Evolutionary conservation across 2,113 vertebrate species (phyloP), one percentile per base, ranked within the genome.

Genomic region (Spermophilus dauricus): DNA sequence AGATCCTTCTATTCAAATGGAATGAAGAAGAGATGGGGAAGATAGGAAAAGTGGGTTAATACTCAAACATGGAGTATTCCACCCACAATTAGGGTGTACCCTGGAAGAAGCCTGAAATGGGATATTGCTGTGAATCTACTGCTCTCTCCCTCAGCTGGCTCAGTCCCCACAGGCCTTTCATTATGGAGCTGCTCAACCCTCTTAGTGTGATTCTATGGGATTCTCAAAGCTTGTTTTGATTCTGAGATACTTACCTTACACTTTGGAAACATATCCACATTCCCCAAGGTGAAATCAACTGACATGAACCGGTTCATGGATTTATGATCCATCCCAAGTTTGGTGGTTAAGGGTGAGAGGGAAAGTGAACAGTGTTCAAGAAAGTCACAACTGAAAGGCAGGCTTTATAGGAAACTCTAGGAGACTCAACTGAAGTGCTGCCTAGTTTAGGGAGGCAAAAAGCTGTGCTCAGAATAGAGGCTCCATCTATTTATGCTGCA

Each of bases 181-280:
- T 42, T 61, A 67, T 24, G 4, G 75, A 70, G 8, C 4, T 86
- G 89, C 80, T 90, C 65, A 20, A 84, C 34, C 73, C 32, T 91
- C 39, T 45, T 72, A 34, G 18, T 42, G 24, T 91, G 16, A 91
- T 39, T 53, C 42, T 75, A n/a, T 48, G 65, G 20, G 5, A 90
- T 95, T 93, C 61, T 77, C 39, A 69, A 73, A 70, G 51, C 34
- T 90, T 61, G 30, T 93, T 80, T 90, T 63, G 32, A 58, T 26
- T 32, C 4, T 24, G 20, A 53, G 30, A 34, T 42, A 63, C 88
- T 92, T 88, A 42, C 32, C n/a, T 93, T 61, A 82, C 12, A 37
- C n/a, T 45, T 95, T 81, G 28, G 28, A 91, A 26, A 7, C 18
- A 61, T 37, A 65, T 5, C 20, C 11, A 26, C 22, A 28, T 3